Evolutionary conservation across 1,140 invertebrate species (phyloP).

Genomic region (Trachelipus rathkii): DNA sequence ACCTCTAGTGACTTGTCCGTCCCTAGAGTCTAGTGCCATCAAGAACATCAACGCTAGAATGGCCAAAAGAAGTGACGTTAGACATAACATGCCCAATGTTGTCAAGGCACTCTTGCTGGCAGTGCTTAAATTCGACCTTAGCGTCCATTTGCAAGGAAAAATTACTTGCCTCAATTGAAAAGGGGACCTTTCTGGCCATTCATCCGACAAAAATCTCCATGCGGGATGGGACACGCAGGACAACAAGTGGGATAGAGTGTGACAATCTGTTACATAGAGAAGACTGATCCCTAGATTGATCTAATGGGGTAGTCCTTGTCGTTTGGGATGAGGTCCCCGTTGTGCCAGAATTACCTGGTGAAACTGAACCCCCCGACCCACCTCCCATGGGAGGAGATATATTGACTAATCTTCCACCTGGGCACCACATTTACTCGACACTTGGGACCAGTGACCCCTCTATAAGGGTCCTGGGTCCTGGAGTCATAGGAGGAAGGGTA

Average conservation of each 20-base stretch:
- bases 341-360: not conserved
- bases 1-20: too few species aligned
- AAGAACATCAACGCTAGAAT: constrained; percentile 77
- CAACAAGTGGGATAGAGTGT: constrained; percentile 42
- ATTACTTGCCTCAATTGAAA: constrained; percentile 9
- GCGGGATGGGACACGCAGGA: constrained; percentile 32
- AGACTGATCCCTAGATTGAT: constrained; percentile 44
- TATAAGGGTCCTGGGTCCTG: not conserved
- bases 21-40: constrained; percentile 69
- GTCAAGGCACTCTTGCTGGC: constrained; percentile 76
- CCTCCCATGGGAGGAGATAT: constrained; percentile 1
- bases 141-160: constrained; percentile 33
- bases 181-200: constrained; percentile 26
- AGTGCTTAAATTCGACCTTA: constrained; percentile 48
- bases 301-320: constrained; percentile 44
- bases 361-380: not conserved
- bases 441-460: not conserved
- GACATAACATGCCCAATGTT: constrained; percentile 74
- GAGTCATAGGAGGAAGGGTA: not conserved
- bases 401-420: not conserved
- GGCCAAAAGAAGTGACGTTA: constrained; percentile 75
- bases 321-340: not conserved
- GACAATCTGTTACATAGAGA: constrained; percentile 45
- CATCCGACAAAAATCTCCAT: constrained; percentile 32
- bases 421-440: not conserved